A percentile compares a stretch with the other conserved stretches of the same genome.
Evolutionary conservation across 2,888 invertebrate species (phyloP).

Genomic region (Phengaris alcon): DNA sequence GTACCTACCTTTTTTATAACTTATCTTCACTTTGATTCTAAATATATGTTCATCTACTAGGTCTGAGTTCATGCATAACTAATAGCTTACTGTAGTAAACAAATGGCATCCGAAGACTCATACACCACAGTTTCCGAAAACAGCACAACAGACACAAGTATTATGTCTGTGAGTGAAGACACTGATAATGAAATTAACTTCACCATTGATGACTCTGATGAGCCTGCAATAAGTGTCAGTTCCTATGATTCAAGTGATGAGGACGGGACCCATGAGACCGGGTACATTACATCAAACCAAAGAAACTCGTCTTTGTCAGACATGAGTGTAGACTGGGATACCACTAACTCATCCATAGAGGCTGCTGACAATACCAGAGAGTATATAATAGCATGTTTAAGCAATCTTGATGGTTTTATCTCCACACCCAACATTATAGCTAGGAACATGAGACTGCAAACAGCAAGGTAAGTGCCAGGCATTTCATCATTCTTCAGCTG

Average conservation of each 20-base stretch:
- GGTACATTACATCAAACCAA: conserved; percentile 5
- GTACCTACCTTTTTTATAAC: neutral
- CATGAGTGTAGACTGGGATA: conserved; percentile 16
- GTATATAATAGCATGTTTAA: neutral
- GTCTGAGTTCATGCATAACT: neutral
- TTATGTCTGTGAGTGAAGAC: conserved; percentile 38
- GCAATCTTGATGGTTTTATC: neutral
- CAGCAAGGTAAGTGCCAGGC: neutral
- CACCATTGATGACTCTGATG: neutral
- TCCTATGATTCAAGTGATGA: neutral
- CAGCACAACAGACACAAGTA: conserved; percentile 61
- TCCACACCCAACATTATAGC: neutral
- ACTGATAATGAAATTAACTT: neutral
- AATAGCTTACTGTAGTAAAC: neutral
- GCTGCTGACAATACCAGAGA: neutral
- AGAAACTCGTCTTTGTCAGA: neutral
- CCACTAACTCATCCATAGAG: conserved; percentile 7
- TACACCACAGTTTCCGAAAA: conserved; percentile 58
- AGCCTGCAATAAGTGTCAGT: neutral
- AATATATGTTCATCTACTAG: neutral
- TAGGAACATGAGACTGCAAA: neutral
- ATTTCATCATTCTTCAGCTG: neutral
- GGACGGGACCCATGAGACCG: neutral
- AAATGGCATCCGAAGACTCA: conserved; percentile 41
- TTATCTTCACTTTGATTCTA: neutral